Evolutionary conservation across 2,113 vertebrate genomes (phyloP).

Genomic region (Platycercus adscitus): DNA sequence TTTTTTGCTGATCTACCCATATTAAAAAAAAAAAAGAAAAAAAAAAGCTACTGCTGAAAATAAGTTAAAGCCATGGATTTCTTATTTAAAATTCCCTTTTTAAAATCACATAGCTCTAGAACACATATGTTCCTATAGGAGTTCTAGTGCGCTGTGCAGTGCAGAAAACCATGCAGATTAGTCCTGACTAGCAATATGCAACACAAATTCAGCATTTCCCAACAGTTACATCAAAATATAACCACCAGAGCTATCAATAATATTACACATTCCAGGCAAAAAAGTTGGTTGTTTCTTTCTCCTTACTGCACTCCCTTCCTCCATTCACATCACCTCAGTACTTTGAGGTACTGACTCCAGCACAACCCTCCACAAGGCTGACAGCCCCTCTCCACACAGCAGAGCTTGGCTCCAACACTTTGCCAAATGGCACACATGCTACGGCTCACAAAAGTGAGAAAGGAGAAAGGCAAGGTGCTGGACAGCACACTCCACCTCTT

Average conservation of each 20-base stretch:
- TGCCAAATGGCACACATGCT: fast-evolving
- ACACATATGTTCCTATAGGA: background rate
- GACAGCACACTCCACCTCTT: background rate
- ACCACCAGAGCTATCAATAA: background rate
- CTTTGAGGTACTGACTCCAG: background rate
- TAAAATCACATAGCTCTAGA: background rate
- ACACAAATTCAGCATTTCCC: background rate
- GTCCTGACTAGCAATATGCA: background rate
- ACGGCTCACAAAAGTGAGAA: background rate
- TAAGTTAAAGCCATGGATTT: background rate
- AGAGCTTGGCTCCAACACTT: background rate
- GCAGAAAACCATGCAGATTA: background rate
- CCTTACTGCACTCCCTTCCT: background rate
- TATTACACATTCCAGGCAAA: background rate
- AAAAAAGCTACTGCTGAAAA: background rate
- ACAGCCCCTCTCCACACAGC: background rate
- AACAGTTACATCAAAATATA: background rate
- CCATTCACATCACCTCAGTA: background rate
- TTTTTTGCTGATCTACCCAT: background rate
- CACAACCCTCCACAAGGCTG: background rate
- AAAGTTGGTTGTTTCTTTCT: background rate
- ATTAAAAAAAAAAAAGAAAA: background rate
- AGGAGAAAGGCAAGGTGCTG: background rate
- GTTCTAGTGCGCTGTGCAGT: background rate
- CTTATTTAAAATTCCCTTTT: background rate